Evolutionary conservation across 2,888 invertebrate genomes (phyloP), one percentile per base, ranked within the genome.

Genomic region (Carpatolechia fugitivella): DNA sequence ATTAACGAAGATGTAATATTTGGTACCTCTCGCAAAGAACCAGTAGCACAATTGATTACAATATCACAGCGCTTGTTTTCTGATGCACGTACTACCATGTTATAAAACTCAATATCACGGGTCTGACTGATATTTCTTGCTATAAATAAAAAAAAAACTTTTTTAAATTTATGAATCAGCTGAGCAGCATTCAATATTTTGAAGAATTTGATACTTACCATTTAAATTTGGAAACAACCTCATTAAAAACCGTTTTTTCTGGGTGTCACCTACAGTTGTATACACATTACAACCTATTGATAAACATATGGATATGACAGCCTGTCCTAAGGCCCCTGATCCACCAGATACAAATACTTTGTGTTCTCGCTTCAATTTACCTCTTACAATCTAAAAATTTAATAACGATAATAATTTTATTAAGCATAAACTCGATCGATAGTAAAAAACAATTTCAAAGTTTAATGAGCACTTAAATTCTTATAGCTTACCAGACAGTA

Each of bases 401-500:
- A 6, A n/a, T n/a, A n/a, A n/a, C n/a, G n/a, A n/a, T n/a, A n/a
- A n/a, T n/a, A n/a, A n/a, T n/a, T n/a, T n/a, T n/a, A n/a, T n/a
- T n/a, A n/a, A n/a, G n/a, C n/a, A n/a, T n/a, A n/a, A n/a, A n/a
- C n/a, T n/a, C n/a, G n/a, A n/a, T n/a, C n/a, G n/a, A n/a, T n/a
- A n/a, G n/a, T n/a, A n/a, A n/a, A n/a, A n/a, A n/a, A n/a, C n/a
- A n/a, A n/a, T n/a, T n/a, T n/a, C n/a, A n/a, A n/a, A n/a, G n/a
- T n/a, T n/a, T n/a, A n/a, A n/a, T n/a, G n/a, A n/a, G n/a, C n/a
- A n/a, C n/a, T n/a, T n/a, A n/a, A n/a, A n/a, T n/a, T 6, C 6
- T 24, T 24, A 6, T 24, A 24, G 48, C 71, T 72, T 63, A 82
- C 82, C 59, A 82, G 63, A 58, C 73, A 75, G 57, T 82, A 82